These are phyloP conservation scores for Oophaga sylvatica DNA, from an alignment of 2,797 vertebrate species.

Conservation along the genomic window DNA sequence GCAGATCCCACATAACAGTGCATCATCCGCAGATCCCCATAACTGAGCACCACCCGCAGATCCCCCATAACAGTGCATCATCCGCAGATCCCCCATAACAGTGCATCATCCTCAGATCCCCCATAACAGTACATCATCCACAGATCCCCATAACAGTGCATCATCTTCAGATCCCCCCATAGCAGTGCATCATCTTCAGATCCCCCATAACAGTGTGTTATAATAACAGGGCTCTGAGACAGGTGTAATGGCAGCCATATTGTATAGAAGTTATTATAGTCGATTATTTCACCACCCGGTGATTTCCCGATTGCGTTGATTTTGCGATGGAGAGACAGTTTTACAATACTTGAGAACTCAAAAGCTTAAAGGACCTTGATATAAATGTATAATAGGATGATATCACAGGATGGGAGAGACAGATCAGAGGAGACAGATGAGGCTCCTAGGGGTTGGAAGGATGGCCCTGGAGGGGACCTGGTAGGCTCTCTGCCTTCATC, in stretches of 20 bases:
- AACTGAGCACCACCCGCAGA: not conserved
- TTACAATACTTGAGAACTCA: not conserved
- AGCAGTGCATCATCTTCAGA: not conserved
- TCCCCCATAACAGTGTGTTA: not conserved
- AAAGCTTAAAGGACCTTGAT: not conserved
- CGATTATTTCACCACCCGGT: too few relatives aligned
- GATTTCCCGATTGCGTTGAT: not conserved
- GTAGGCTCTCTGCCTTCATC: not conserved
- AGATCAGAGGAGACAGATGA: constrained; percentile 46
- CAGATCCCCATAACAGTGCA: not conserved
- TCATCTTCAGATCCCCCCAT: not conserved
- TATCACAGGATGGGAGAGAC: not conserved
- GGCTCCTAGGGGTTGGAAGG: constrained; percentile 16
- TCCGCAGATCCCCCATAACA: not conserved
- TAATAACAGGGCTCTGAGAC: too few relatives aligned
- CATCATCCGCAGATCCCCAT: not conserved
- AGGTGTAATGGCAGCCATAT: not conserved
- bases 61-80: not conserved
- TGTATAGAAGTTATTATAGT: not conserved
- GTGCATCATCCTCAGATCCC: not conserved
- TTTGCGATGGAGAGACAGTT: not conserved
- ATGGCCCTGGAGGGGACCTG: constrained; percentile 24
- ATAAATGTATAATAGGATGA: not conserved
- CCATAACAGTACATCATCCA: not conserved
- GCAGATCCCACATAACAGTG: not conserved